phyloP scores from a whole-genome alignment of 2,113 vertebrate species.

The Callionymus lyra region DNA sequence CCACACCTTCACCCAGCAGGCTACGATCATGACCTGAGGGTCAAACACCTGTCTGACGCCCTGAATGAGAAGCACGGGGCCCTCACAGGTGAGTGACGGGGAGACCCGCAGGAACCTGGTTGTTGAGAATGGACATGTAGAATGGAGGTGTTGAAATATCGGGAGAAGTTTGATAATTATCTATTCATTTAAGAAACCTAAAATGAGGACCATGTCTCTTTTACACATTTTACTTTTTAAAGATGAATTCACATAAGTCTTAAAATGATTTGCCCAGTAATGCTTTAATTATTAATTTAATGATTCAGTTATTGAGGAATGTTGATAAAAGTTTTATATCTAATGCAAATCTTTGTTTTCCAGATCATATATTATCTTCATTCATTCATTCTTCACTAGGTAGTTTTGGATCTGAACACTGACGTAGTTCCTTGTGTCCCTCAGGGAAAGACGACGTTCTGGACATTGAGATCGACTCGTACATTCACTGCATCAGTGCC shows the following conservation, averaged over 20 bases:
- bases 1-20: conserved; percentile 71
- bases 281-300: too few species aligned
- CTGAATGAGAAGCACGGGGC: conserved; percentile 87
- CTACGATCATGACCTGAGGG: conserved; percentile 85
- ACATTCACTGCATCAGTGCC: conserved; percentile 93
- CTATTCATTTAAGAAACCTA: not conserved
- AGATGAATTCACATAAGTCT: too few species aligned
- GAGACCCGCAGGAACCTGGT: not conserved
- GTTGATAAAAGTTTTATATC: too few species aligned
- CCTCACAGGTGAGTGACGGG: conserved; percentile 74
- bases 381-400: too few species aligned
- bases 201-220: not conserved
- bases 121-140: not conserved
- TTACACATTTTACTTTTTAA: too few species aligned
- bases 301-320: too few species aligned
- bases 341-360: too few species aligned
- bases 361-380: too few species aligned
- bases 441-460: conserved; percentile 89
- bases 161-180: not conserved
- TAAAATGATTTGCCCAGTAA: too few species aligned
- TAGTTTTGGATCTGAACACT: too few species aligned
- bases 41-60: conserved; percentile 83
- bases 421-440: conserved; percentile 2
- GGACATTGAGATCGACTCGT: conserved; percentile 90
- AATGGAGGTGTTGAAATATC: not conserved